Conservation (phyloP, 2,113 vertebrate genomes). For the Prunella fulvescens region DNA sequence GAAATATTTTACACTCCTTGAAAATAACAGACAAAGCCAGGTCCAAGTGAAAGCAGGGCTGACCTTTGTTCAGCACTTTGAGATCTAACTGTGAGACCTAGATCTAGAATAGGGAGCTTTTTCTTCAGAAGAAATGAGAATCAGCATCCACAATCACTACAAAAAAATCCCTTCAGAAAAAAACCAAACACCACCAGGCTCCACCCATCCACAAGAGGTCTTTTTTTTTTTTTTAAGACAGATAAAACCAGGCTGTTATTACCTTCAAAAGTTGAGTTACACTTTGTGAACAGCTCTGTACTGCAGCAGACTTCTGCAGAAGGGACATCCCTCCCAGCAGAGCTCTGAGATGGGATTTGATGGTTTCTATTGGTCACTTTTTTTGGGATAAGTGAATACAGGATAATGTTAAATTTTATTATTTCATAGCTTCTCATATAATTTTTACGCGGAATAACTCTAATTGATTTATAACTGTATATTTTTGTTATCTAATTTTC, state of each 20-base stretch:
- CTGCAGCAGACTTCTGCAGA: background rate
- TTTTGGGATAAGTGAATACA: background rate
- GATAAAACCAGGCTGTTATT: background rate
- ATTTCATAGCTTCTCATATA: background rate
- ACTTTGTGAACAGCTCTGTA: background rate
- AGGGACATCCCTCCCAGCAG: background rate
- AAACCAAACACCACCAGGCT: fast-evolving
- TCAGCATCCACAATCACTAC: background rate
- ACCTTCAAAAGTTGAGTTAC: background rate
- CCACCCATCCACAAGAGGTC: fast-evolving
- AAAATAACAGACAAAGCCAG: background rate
- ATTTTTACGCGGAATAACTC: background rate
- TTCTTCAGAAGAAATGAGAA: background rate
- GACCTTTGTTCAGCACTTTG: background rate
- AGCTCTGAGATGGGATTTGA: background rate
- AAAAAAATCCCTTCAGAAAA: background rate
- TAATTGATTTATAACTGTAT: background rate
- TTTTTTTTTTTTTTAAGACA: background rate
- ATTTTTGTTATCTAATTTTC: background rate
- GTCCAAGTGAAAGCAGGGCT: background rate
- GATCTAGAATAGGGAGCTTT: background rate
- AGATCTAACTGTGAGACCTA: background rate
- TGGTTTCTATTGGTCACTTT: background rate
- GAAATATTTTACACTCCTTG: background rate
- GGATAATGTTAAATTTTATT: background rate